Conservation (phyloP, 2,888 invertebrate species). For the Polydrusus tereticollis region DNA sequence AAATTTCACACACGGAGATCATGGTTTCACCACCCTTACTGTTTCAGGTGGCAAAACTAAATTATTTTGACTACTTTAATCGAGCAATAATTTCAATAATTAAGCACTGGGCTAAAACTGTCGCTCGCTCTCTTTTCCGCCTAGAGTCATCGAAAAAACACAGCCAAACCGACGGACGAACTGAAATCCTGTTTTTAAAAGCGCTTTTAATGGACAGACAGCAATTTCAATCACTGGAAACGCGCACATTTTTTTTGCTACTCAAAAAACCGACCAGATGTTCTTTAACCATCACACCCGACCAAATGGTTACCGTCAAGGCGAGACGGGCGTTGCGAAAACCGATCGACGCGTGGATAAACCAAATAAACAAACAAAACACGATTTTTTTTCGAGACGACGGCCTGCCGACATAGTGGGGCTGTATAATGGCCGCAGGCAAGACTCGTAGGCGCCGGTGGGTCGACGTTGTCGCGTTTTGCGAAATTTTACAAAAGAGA, state of each 20-base stretch:
- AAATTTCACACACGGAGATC: constrained; percentile 1
- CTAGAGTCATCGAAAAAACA: too few relatives aligned
- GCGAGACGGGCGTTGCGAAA: constrained; percentile 24
- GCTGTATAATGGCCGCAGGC: constrained; percentile 30
- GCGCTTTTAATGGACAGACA: background rate
- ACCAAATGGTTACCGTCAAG: constrained; percentile 38
- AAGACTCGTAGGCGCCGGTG: constrained; percentile 33
- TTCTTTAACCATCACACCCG: constrained; percentile 7
- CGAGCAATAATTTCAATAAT: background rate
- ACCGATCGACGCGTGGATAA: constrained; percentile 15
- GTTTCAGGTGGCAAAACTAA: background rate
- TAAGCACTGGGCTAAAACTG: too few relatives aligned
- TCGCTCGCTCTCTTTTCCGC: too few relatives aligned
- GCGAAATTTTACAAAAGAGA: too few relatives aligned
- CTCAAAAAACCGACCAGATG: constrained; percentile 28
- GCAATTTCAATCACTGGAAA: background rate
- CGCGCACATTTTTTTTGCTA: background rate
- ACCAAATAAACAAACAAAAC: constrained; percentile 22
- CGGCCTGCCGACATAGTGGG: constrained; percentile 34
- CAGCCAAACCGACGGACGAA: too few relatives aligned
- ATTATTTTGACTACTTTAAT: background rate
- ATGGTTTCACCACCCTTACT: background rate
- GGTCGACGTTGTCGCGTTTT: background rate
- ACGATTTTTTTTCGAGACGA: constrained; percentile 23
- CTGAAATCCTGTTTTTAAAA: too few relatives aligned